Conservation (phyloP, 2,113 vertebrate species). For the Microcebus lehilahytsara region DNA sequence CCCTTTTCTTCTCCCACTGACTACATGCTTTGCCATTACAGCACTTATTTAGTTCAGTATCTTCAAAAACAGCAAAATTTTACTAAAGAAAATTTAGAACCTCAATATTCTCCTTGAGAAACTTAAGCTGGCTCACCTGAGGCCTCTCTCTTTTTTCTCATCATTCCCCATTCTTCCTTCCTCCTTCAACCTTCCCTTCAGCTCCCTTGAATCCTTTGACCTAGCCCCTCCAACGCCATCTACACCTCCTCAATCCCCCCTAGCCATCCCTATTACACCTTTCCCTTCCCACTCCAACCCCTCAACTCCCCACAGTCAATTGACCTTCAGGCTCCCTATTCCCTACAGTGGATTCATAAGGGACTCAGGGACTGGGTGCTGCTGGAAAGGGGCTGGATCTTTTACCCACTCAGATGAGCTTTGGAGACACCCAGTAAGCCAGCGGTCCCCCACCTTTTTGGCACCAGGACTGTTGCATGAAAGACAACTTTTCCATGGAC, state of each 20-base stretch:
- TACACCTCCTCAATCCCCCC: background rate
- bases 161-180: background rate
- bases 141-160: background rate
- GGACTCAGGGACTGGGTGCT: background rate
- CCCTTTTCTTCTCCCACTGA: background rate
- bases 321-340: background rate
- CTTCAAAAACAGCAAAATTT: slow-evolving; percentile 27
- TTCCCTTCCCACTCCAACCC: background rate
- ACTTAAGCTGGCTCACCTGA: background rate
- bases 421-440: background rate
- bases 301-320: background rate
- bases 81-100: slow-evolving; percentile 23
- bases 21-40: background rate
- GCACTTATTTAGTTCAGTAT: background rate
- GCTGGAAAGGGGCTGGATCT: background rate
- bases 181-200: background rate
- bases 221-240: background rate
- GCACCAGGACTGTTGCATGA: no score
- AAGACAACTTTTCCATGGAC: no score
- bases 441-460: no score
- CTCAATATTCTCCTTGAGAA: background rate
- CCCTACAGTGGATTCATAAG: background rate
- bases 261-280: background rate
- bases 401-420: background rate
- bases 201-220: background rate